Evolutionary conservation across 2,888 invertebrate species (phyloP).

Genomic region (Drosophila formosana): DNA sequence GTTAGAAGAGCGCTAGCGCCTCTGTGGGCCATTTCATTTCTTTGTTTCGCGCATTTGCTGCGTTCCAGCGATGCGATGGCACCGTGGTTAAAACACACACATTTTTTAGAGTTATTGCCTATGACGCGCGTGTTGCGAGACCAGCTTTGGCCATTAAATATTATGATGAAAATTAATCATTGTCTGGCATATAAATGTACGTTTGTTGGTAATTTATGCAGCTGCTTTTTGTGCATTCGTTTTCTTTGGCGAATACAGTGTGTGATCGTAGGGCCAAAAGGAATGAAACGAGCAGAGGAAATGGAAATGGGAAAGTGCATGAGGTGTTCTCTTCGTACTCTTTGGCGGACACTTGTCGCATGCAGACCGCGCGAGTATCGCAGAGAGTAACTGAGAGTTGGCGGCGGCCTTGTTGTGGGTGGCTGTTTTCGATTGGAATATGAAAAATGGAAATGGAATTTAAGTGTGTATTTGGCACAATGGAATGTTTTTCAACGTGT

Average conservation of each 20-base stretch:
- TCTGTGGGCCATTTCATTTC: slow-evolving; percentile 40
- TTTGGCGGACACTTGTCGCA: slow-evolving; percentile 69
- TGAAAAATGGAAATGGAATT: slow-evolving; percentile 82
- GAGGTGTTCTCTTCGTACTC: neutral
- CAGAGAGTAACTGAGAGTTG: neutral
- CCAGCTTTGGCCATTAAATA: neutral
- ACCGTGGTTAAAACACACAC: slow-evolving; percentile 54
- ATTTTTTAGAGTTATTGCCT: slow-evolving; percentile 13
- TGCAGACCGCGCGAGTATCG: slow-evolving; percentile 42
- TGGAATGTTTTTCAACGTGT: slow-evolving; percentile 76
- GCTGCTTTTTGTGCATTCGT: slow-evolving; percentile 1
- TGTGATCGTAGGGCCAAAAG: neutral
- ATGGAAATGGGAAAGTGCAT: neutral
- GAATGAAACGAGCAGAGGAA: slow-evolving; percentile 10
- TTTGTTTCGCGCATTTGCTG: slow-evolving; percentile 34
- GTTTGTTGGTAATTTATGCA: neutral
- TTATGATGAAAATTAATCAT: neutral
- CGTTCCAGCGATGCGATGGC: slow-evolving; percentile 28
- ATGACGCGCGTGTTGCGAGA: slow-evolving; percentile 1
- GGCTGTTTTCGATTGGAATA: slow-evolving; percentile 71
- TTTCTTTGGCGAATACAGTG: neutral
- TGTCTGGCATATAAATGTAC: neutral
- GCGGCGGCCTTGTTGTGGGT: slow-evolving; percentile 47
- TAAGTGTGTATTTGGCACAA: slow-evolving; percentile 82
- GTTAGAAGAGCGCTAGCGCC: slow-evolving; percentile 57